Evolutionary conservation across 2,888 invertebrate species (phyloP), one percentile per base, ranked within the genome.

Genomic region (Axea sp.): DNA sequence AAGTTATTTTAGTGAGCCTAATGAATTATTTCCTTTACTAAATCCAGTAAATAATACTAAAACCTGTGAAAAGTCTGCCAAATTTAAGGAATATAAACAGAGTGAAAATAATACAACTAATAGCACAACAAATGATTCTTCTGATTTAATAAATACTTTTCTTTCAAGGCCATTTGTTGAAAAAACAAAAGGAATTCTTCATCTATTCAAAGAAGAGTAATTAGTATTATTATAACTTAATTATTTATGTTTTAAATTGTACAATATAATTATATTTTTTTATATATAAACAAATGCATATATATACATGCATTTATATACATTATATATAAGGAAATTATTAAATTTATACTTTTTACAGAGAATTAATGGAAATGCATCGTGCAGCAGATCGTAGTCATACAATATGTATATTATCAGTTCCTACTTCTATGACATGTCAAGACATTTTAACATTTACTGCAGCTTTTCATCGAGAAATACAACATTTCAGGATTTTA

Each of bases 131-230:
- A 7, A n/a, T 31, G 28, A 53, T 9, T 35, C 62, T n/a, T 2
- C 39, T 5, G 33, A 49, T 15, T 0, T 41, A 1, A 17, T 85
- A 1, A 83, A 77, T 74, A 98, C 96, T 88, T 95, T 96, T 80
- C 97, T 96, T 79, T 99, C 99, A 2, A 99, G 99, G 89, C 98
- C 98, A 0, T 93, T 95, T 81, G 96, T 99, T 0, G 99, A 99
- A 89, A 94, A 96, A 14, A 98, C 98, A 0, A 96, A 97, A 87
- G 99, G 99, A 28, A 94, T 99, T 43, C 89, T 99, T 67, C 99
- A 99, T 90, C 90, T 99, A 8, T 99, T 97, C 87, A 99, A 98
- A 88, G 97, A 99, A 88, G 96, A 97, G 98, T 98, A 89, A 89
- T 28, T 67, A 22, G 19, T 17, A 24, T 47, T 2, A 11, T 30